Base-by-base conservation (phyloP, 2,113 vertebrate species). In the Triplophysa siluroides region DNA sequence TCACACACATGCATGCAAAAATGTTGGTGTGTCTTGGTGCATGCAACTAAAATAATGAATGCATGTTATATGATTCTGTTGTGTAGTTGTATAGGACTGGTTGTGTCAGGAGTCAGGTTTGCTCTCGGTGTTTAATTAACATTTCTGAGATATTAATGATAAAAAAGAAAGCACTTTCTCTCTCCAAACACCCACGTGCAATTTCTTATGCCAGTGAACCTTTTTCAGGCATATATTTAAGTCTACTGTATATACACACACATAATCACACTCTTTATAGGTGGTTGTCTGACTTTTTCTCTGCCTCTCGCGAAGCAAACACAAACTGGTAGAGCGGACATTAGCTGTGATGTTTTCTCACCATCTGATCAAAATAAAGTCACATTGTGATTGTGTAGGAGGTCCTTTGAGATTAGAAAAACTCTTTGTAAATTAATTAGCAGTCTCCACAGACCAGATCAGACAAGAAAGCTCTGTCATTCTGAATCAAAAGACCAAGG, bases 371-470 rank as follows among this genome's bases (percentile, higher is more conserved):
- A 76, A 56, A 78, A 68, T 63, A 52, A 83, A 66, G 81, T 76
- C 26, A 43, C 47, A 60, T 76, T 67, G 50, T 33, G 26, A 52
- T 5, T 80, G 82, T 76, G 82, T 83, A 41, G 82, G 82, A 80
- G 78, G 82, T 76, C 58, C 66, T 58, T 73, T 64, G 78, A 70
- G 66, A 64, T 26, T 41, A 80, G 72, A 60, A 80, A 71, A 58
- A 71, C 69, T 80, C 45, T 62, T 64, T 64, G 18, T n/a, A 62
- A 76, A 19, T 76, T 83, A 80, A 80, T 80, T 80, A 76, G 47
- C 72, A 71, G 47, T 71, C 72, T 65, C 75, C 19, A 72, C 38
- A 80, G 60, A 60, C 64, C 14, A 21, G 65, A 79, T 70, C 62
- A 63, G 16, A 76, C 14, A 50, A 73, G 45, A 23, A 14, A n/a